Evolutionary conservation across 2,113 vertebrate species (phyloP), one percentile per base, ranked within the genome.

Genomic region (Protomyctophum bolini): DNA sequence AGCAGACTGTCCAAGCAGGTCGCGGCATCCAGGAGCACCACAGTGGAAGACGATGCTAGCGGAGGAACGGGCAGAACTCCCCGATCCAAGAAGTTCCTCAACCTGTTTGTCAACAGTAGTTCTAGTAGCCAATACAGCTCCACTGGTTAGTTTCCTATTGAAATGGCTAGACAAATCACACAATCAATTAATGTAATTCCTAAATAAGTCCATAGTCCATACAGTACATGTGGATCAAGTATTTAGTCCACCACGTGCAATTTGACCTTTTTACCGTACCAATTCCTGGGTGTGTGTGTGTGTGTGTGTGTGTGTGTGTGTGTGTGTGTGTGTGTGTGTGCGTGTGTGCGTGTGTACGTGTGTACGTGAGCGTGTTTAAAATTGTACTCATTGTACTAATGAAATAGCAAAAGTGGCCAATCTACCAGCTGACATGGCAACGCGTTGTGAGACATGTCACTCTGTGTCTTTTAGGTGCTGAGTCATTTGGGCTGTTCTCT

Each of bases 1-100:
- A 83, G 58, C 48, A 88, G 83, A 48, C 83, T 83, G 52, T 76
- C 92, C 1, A 95, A 93, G 33, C 1, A 41, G 74, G 94, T 94
- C 29, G 94, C 92, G 0, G 21, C 21, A 21, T 94, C 95, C 0
- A 93, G 94, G 75, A 94, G 94, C 0, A 85, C 88, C 0, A 83
- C 85, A 10, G 96, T 96, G 79, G 92, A 95, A 50, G 86, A 84
- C 0, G 83, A 80, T 46, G 68, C 74, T 1, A 80, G 63, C 0
- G 70, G 81, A 33, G 80, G 75, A 58, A 79, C 63, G 50, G 58
- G 48, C 0, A 67, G 54, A 12, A 72, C 68, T 64, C 94, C 95
- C 7, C 95, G 95, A 82, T 97, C 95, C 80, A 96, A 94, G 89
- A 99, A 99, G 88, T 99, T 99, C 89, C 94, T 96, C 85, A 99